Base-by-base conservation (phyloP, 2,113 vertebrate genomes). In the Chloebia gouldiae region DNA sequence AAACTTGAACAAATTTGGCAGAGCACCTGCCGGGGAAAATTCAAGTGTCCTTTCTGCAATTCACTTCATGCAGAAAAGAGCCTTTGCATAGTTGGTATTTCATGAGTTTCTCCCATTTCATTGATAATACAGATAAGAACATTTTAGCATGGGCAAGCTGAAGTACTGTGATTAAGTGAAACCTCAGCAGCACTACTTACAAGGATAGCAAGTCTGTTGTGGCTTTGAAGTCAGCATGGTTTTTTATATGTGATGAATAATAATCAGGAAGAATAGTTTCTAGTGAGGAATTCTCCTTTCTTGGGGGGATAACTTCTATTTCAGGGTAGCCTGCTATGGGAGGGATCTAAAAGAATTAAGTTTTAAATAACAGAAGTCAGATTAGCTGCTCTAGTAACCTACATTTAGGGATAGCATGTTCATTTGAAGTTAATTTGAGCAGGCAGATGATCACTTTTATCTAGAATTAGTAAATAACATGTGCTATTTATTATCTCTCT, bases 341-440 rank as follows among this genome's bases (percentile, higher is more conserved):
- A 86, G n/a, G 17, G 45, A 94, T 59, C 69, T 81, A 50, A 37
- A 61, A 59, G 59, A 90, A 87, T 82, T 51, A 76, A 85, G 33
- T 90, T 75, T 88, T 85, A 90, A 94, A 40, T 90, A 88, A 87
- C 53, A 39, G n/a, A 84, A 91, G 61, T 75, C 78, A 69, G 78
- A 63, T 92, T 75, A 90, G 33, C 78, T 94, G 61, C 19, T 92
- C 66, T 71, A 71, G 44, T 90, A 92, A 88, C 82, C 57, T 85
- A 88, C 49, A 64, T 93, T 64, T 79, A 88, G 59, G 63, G 54
- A 16, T 86, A 56, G 22, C 6, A 0, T 61, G 49, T 81, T 96
- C 23, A 66, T 84, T 94, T 93, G 54, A 89, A 71, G 51, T 91
- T 73, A 57, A 27, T 81, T 77, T 61, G 42, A 87, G 18, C 56